phyloP scores from a whole-genome alignment of 2,888 invertebrate species.

The Rhagium mordax region DNA sequence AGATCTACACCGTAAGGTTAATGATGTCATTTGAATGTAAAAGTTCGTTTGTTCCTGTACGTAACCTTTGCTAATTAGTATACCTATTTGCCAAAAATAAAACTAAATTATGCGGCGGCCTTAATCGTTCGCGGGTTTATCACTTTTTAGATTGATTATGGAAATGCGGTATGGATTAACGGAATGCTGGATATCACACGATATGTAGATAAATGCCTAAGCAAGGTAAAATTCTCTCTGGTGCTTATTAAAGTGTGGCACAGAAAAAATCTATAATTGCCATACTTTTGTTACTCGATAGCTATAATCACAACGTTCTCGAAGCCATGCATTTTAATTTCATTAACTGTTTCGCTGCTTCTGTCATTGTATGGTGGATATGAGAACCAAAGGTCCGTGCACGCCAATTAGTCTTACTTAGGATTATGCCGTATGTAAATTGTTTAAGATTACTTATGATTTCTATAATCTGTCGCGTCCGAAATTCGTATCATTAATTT shows the following conservation, averaged over 20 bases:
- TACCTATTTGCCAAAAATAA: conserved; percentile 1
- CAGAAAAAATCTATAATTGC: conserved; percentile 11
- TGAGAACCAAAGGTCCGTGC: conserved; percentile 40
- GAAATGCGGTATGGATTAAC: background rate
- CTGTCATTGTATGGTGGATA: conserved; percentile 42
- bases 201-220: too few species aligned
- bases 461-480: conserved; percentile 2
- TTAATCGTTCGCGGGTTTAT: background rate
- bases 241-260: background rate
- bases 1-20: conserved; percentile 18
- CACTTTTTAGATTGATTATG: background rate
- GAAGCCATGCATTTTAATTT: conserved; percentile 28
- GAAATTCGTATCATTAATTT: conserved; percentile 11
- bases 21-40: conserved; percentile 21
- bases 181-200: too few species aligned
- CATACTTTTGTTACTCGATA: conserved; percentile 1
- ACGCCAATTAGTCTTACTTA: conserved; percentile 7
- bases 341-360: conserved; percentile 45
- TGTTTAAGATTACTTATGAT: conserved; percentile 11
- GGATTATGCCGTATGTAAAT: conserved; percentile 1
- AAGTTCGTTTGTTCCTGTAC: background rate
- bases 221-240: background rate
- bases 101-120: background rate
- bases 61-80: background rate
- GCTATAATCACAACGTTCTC: conserved; percentile 7